phyloP scores from a whole-genome alignment of 2,113 vertebrate genomes.

The Crypturellus undulatus region DNA sequence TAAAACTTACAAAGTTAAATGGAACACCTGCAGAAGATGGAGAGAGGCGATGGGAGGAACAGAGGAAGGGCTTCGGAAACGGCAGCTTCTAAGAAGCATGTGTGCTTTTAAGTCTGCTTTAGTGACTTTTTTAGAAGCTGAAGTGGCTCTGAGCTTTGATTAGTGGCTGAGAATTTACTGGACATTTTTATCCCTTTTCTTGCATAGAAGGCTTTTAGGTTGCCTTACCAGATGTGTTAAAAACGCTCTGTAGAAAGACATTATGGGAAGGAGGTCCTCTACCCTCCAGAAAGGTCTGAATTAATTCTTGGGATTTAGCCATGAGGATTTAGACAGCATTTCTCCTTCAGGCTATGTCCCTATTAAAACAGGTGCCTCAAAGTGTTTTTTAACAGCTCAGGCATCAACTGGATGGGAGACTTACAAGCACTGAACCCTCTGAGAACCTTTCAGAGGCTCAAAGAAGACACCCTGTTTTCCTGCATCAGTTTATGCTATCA shows the following conservation, averaged over 20 bases:
- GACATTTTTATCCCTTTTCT: not conserved
- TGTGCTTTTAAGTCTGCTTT: not conserved
- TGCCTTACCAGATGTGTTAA: not conserved
- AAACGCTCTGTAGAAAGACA: not conserved
- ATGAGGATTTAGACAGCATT: not conserved
- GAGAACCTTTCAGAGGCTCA: not conserved
- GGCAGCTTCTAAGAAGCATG: not conserved
- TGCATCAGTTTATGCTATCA: not conserved
- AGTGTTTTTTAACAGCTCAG: not conserved
- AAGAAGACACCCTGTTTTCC: not conserved
- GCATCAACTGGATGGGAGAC: not conserved
- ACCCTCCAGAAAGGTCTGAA: not conserved
- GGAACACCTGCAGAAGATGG: not conserved
- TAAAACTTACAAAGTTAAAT: not conserved
- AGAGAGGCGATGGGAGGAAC: not conserved
- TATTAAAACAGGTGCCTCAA: not conserved
- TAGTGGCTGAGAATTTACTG: not conserved
- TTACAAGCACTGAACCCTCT: not conserved
- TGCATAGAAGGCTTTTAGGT: not conserved
- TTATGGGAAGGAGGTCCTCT: not conserved
- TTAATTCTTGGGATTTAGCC: not conserved
- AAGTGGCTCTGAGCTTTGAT: not conserved
- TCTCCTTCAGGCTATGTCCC: not conserved
- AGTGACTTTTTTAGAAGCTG: not conserved
- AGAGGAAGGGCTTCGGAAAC: not conserved